Conservation (phyloP, 2,888 invertebrate species). For the Drosophila greeni region DNA sequence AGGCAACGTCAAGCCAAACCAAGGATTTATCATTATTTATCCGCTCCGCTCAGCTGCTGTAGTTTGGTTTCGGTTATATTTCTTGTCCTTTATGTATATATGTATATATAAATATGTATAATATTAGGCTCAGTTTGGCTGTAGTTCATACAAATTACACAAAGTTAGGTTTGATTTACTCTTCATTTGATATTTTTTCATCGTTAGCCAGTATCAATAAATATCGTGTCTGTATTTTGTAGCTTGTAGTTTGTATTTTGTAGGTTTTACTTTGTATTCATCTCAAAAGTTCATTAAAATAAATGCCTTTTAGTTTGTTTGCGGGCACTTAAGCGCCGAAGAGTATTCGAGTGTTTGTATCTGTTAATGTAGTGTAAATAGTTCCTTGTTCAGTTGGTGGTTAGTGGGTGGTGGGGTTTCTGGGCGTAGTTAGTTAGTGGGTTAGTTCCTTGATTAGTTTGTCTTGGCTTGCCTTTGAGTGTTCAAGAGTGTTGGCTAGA, state of each 20-base stretch:
- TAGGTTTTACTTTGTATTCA: slow-evolving; percentile 31
- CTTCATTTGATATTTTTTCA: slow-evolving; percentile 16
- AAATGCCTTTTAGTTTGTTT: slow-evolving; percentile 68
- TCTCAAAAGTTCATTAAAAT: slow-evolving; percentile 68
- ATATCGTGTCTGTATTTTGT: slow-evolving; percentile 22
- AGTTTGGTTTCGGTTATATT: slow-evolving; percentile 22
- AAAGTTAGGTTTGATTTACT: slow-evolving; percentile 22
- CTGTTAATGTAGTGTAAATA: slow-evolving; percentile 58
- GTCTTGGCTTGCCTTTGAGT: slow-evolving; percentile 40
- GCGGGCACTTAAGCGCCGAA: slow-evolving; percentile 43
- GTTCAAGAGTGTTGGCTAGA: slow-evolving; percentile 39
- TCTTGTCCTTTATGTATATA: slow-evolving; percentile 10
- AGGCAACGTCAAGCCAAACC: slow-evolving; percentile 19
- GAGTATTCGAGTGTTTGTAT: slow-evolving; percentile 39
- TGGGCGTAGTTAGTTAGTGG: slow-evolving; percentile 36
- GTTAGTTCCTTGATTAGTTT: slow-evolving; percentile 43
- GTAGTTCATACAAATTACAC: slow-evolving; percentile 44
- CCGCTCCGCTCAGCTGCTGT: slow-evolving; percentile 19
- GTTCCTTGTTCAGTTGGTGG: slow-evolving; percentile 48
- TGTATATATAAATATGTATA: slow-evolving; percentile 17
- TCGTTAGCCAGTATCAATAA: slow-evolving; percentile 21
- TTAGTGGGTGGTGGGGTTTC: slow-evolving; percentile 40
- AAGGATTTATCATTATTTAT: slow-evolving; percentile 3
- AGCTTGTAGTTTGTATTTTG: slow-evolving; percentile 24
- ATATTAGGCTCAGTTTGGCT: slow-evolving; percentile 29